Evolutionary conservation across 2,888 invertebrate species (phyloP).

Genomic region (Ditylenchus weischeri): DNA sequence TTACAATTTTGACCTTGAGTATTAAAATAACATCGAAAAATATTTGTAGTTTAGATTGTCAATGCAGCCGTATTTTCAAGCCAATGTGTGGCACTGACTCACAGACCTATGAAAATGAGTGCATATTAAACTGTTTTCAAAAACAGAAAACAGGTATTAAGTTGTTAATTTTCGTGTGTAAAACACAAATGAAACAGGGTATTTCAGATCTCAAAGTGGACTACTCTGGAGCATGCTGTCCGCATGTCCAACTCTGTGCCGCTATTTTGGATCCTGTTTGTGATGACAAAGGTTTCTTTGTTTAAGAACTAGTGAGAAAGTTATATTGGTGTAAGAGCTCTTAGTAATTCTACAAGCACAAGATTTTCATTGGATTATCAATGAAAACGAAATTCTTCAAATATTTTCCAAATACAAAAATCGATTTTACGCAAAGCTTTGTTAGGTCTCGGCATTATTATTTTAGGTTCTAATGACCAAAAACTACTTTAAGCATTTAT

Average conservation of each 20-base stretch:
- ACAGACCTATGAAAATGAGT: constrained; percentile 47
- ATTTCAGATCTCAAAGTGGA: constrained; percentile 41
- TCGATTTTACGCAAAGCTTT: not conserved
- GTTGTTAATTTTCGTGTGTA: not conserved
- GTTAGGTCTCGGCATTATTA: no score
- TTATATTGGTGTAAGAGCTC: not conserved
- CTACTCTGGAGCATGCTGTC: constrained; percentile 52
- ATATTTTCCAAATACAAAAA: not conserved
- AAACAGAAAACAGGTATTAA: constrained; percentile 4
- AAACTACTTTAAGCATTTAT: no score
- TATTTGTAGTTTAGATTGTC: constrained; percentile 29
- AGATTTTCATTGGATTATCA: not conserved
- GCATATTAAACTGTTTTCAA: constrained; percentile 8
- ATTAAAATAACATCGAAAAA: no score
- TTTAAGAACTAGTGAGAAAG: not conserved
- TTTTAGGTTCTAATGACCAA: no score
- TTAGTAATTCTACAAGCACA: not conserved
- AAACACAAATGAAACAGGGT: constrained; percentile 7
- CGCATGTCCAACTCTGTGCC: constrained; percentile 39
- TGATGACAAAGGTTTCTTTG: constrained; percentile 45
- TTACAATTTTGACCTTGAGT: no score
- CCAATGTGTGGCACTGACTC: constrained; percentile 53
- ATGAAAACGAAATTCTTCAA: not conserved
- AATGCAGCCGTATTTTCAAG: constrained; percentile 40
- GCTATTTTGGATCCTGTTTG: constrained; percentile 40